A percentile compares a stretch with the other conserved stretches of the same genome.
These are phyloP conservation scores for Hyperoplus immaculatus DNA, from an alignment of 2,797 vertebrate genomes.

Conservation along the genomic window DNA sequence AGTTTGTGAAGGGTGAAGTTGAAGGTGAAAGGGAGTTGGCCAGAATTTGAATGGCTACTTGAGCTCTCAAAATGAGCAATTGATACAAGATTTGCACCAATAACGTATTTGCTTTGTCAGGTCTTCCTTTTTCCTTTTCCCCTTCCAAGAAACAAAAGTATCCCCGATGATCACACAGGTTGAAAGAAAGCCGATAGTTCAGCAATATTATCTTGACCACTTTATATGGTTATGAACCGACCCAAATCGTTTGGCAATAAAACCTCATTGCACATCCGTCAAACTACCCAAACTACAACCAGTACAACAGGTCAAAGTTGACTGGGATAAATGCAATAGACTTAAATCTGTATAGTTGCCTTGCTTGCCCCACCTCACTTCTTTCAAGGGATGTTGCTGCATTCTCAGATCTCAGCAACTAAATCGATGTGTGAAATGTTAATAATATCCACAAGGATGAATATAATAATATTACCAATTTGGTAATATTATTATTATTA, in stretches of 20 bases:
- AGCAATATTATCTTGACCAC: not conserved
- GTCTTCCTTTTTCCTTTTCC: slow-evolving; percentile 1
- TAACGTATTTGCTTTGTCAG: not conserved
- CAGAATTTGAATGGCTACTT: not conserved
- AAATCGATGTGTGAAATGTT: not conserved
- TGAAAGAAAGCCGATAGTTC: slow-evolving; percentile 1
- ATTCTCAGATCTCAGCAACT: not conserved
- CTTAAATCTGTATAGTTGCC: no score
- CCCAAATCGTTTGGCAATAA: not conserved
- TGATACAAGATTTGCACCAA: not conserved
- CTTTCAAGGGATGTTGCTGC: not conserved
- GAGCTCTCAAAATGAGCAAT: not conserved
- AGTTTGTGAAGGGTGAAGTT: not conserved
- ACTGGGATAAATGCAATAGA: not conserved
- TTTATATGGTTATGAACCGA: not conserved
- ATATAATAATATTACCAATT: not conserved
- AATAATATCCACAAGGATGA: not conserved
- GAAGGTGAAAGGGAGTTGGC: not conserved
- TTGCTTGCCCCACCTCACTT: not conserved
- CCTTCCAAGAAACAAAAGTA: slow-evolving; percentile 1
- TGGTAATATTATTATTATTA: not conserved
- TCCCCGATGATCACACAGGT: not conserved
- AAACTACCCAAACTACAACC: not conserved
- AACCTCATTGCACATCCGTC: not conserved
- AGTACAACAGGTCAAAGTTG: not conserved